These are phyloP conservation scores for Sebastes glaucus DNA, from an alignment of 2,797 vertebrate genomes.

Conservation along the genomic window DNA sequence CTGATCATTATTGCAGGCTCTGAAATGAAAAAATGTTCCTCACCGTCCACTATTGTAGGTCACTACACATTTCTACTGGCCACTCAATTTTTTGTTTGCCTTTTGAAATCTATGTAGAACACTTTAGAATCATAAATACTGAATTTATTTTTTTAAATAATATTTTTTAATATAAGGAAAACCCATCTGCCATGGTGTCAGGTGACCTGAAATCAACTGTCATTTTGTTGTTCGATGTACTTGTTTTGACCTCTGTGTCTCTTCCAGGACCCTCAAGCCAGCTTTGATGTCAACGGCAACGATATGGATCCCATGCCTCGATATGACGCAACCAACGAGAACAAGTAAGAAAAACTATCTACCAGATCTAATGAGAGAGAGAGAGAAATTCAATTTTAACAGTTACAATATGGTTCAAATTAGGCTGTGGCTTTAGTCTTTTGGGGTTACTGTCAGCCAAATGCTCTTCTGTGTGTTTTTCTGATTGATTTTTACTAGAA, in stretches of 20 bases:
- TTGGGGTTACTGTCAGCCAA: background rate
- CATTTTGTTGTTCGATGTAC: constrained; percentile 17
- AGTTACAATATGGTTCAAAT: background rate
- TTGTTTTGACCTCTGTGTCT: constrained; percentile 52
- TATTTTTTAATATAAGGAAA: background rate
- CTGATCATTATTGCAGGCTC: background rate
- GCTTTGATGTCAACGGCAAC: constrained; percentile 98
- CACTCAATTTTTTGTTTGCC: too few relatives aligned
- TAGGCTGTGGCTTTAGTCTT: background rate
- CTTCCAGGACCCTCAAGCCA: constrained; percentile 93
- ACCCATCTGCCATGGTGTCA: background rate
- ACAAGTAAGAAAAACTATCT: constrained; percentile 90
- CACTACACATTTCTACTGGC: too few relatives aligned
- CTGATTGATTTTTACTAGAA: constrained; percentile 46
- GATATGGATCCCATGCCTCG: constrained; percentile 99
- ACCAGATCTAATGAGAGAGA: background rate
- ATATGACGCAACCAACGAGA: constrained; percentile 98
- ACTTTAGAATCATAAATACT: too few relatives aligned
- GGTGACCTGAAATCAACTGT: background rate
- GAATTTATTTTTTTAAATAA: background rate
- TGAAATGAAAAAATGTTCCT: too few relatives aligned
- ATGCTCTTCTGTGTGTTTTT: constrained; percentile 6
- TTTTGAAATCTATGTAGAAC: too few relatives aligned
- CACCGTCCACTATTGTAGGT: too few relatives aligned
- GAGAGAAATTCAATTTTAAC: background rate